phyloP scores from a whole-genome alignment of 2,888 invertebrate species.

The Andrena trimmerana region DNA sequence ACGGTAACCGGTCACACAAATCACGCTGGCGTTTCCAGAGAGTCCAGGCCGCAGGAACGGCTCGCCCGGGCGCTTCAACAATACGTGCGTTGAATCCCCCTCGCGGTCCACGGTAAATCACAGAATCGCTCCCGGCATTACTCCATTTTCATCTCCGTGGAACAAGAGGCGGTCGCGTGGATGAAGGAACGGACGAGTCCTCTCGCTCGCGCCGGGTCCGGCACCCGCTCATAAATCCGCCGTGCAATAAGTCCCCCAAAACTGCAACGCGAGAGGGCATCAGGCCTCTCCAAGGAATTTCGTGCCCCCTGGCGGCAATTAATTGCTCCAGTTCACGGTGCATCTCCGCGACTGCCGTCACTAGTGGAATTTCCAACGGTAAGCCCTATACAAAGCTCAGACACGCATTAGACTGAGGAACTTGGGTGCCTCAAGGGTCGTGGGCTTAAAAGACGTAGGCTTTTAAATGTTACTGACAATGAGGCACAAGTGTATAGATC shows the following conservation, averaged over 20 bases:
- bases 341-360: neutral
- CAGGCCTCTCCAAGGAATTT: constrained; percentile 34
- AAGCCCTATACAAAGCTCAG: no score
- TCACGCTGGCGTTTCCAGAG: constrained; percentile 76
- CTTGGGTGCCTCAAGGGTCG: no score
- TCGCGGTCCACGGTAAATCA: constrained; percentile 76
- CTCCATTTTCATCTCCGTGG: constrained; percentile 78
- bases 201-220: constrained; percentile 43
- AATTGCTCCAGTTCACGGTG: constrained; percentile 42
- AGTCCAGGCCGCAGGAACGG: constrained; percentile 59
- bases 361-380: no score
- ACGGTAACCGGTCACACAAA: constrained; percentile 77
- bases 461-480: no score
- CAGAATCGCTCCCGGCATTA: constrained; percentile 79
- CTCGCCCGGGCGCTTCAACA: constrained; percentile 32
- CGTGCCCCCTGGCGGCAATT: constrained; percentile 41
- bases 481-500: no score
- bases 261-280: constrained; percentile 39
- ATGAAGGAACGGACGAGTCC: constrained; percentile 47
- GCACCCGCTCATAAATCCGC: constrained; percentile 52
- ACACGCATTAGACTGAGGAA: no score
- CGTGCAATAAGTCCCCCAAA: constrained; percentile 50
- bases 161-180: constrained; percentile 63
- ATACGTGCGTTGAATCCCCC: constrained; percentile 60
- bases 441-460: no score